These are phyloP conservation scores for Eumerus sabulonum DNA, from an alignment of 2,888 invertebrate genomes.

Conservation along the genomic window DNA sequence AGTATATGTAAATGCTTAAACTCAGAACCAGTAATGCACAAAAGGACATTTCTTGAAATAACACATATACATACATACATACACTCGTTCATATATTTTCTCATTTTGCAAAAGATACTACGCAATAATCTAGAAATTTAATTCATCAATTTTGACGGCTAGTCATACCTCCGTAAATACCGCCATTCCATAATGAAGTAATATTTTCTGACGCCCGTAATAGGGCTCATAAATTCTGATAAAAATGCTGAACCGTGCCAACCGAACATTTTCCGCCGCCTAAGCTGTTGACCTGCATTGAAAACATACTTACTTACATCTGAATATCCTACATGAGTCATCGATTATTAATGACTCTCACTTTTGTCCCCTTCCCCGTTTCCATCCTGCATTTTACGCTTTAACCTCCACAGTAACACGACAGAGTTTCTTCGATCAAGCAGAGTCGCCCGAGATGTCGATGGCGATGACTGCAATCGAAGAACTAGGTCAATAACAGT, in stretches of 20 bases:
- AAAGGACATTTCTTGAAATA: too few species aligned
- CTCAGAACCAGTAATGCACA: too few species aligned
- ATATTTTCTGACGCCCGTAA: conserved; percentile 10
- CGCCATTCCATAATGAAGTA: conserved; percentile 10
- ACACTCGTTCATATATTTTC: too few species aligned
- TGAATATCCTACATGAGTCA: conserved; percentile 3
- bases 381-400: conserved; percentile 12
- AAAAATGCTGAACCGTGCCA: conserved; percentile 4
- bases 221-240: conserved; percentile 3
- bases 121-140: too few species aligned
- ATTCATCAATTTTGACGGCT: too few species aligned
- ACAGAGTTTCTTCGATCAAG: conserved; percentile 39
- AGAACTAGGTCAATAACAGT: conserved; percentile 67
- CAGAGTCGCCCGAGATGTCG: not conserved
- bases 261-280: conserved; percentile 36
- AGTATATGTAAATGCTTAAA: too few species aligned
- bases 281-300: conserved; percentile 19
- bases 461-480: conserved; percentile 11
- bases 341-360: conserved; percentile 45
- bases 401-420: conserved; percentile 10
- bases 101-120: too few species aligned
- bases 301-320: not conserved
- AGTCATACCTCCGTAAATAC: too few species aligned
- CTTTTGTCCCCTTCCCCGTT: conserved; percentile 17
- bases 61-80: too few species aligned